Percentiles rank a stretch among this genome's conserved stretches.
Evolutionary conservation across 2,797 vertebrate species (phyloP).

Genomic region (Lepus townsendii): DNA sequence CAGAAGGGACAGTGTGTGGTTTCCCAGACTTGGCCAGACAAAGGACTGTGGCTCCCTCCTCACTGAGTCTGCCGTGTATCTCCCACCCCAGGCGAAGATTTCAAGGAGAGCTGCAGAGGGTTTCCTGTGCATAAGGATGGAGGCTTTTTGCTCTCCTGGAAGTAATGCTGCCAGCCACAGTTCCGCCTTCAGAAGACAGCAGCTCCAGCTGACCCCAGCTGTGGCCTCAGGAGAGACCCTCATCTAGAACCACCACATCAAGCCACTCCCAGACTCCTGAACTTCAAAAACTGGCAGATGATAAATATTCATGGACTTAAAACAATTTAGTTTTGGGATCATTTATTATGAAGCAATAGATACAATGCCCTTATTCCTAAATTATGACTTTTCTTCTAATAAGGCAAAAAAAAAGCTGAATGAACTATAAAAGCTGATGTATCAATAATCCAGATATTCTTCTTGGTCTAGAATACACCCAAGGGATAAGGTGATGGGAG

Average conservation of each 20-base stretch:
- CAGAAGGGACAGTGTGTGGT: not conserved
- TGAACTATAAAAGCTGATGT: not conserved
- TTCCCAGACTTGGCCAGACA: not conserved
- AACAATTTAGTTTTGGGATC: not conserved
- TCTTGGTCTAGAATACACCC: not conserved
- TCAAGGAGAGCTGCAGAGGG: not conserved
- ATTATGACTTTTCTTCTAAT: conserved; percentile 30
- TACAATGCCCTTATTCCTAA: not conserved
- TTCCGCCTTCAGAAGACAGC: not conserved
- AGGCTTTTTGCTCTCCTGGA: not conserved
- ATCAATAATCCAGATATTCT: not conserved
- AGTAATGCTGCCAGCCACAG: not conserved
- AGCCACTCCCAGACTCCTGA: not conserved
- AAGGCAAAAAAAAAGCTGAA: conserved; percentile 19
- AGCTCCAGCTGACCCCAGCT: not conserved
- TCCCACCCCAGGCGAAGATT: not conserved
- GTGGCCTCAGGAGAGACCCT: not conserved
- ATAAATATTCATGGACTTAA: not conserved
- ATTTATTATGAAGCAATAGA: conserved; percentile 37
- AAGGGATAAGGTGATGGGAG: not conserved
- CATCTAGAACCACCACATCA: not conserved
- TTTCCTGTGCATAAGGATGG: not conserved
- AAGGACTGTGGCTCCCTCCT: not conserved
- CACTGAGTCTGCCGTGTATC: not conserved
- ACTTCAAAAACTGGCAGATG: conserved; percentile 2